A percentile compares a stretch with the other conserved stretches of the same genome.
Evolutionary conservation across 1,140 invertebrate genomes (phyloP).

Genomic region (Artemia franciscana): DNA sequence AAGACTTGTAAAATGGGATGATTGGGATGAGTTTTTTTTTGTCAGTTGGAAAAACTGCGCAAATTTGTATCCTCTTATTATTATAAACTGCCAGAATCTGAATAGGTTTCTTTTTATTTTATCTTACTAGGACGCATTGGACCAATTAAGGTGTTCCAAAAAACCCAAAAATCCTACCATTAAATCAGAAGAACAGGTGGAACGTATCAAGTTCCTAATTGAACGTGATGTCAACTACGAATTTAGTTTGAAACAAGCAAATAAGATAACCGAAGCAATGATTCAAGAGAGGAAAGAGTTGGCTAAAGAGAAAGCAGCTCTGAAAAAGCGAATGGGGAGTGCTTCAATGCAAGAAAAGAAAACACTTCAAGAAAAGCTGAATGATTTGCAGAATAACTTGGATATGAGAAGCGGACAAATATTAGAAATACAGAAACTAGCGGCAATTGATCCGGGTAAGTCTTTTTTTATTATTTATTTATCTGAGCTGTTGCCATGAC

Average conservation of each 20-base stretch:
- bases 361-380: neutral
- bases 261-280: neutral
- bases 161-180: neutral
- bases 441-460: neutral
- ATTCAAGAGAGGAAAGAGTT: neutral
- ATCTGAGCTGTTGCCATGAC: too few relatives aligned
- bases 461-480: too few relatives aligned
- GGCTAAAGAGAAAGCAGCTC: neutral
- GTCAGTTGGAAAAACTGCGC: too few relatives aligned
- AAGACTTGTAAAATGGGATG: too few relatives aligned
- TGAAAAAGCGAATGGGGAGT: neutral
- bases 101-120: too few relatives aligned
- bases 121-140: too few relatives aligned
- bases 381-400: neutral
- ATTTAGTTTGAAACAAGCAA: neutral
- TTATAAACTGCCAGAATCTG: too few relatives aligned
- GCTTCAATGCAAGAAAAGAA: neutral
- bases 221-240: neutral
- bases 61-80: too few relatives aligned
- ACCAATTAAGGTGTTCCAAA: too few relatives aligned
- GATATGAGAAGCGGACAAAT: neutral
- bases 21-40: too few relatives aligned
- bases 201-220: neutral
- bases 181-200: neutral
- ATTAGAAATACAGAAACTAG: neutral